phyloP scores from a whole-genome alignment of 2,888 invertebrate genomes.

The Nemapogon koenigi region DNA sequence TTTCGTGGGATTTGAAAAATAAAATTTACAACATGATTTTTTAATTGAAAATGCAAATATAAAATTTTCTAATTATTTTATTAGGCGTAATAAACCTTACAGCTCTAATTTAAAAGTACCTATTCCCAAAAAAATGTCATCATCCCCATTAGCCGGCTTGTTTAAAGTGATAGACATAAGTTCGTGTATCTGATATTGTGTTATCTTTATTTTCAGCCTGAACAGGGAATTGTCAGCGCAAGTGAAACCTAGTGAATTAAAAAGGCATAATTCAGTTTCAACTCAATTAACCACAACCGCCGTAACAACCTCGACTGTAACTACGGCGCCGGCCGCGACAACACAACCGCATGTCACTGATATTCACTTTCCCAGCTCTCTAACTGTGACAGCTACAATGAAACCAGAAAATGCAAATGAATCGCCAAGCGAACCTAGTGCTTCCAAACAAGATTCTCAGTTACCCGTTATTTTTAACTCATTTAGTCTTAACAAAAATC shows the following conservation, averaged over 20 bases:
- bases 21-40: too few relatives aligned
- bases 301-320: background rate
- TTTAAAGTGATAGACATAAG: too few relatives aligned
- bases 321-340: conserved; percentile 2
- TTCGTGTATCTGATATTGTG: too few relatives aligned
- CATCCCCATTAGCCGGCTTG: too few relatives aligned
- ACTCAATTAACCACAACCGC: background rate
- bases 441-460: conserved; percentile 12
- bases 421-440: background rate
- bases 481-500: conserved; percentile 33
- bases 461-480: conserved; percentile 31
- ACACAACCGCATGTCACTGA: conserved; percentile 20
- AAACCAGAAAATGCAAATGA: conserved; percentile 15
- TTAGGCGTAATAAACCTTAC: too few relatives aligned
- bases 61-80: too few relatives aligned
- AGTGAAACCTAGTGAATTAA: conserved; percentile 7
- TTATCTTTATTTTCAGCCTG: too few relatives aligned
- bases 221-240: conserved; percentile 34
- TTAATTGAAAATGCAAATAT: too few relatives aligned
- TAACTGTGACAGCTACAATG: conserved; percentile 40
- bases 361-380: conserved; percentile 48
- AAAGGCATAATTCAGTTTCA: background rate
- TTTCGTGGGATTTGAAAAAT: too few relatives aligned
- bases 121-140: too few relatives aligned
- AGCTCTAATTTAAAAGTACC: too few relatives aligned